Evolutionary conservation across 2,797 vertebrate species (phyloP).

Genomic region (Pteronotus mesoamericanus): DNA sequence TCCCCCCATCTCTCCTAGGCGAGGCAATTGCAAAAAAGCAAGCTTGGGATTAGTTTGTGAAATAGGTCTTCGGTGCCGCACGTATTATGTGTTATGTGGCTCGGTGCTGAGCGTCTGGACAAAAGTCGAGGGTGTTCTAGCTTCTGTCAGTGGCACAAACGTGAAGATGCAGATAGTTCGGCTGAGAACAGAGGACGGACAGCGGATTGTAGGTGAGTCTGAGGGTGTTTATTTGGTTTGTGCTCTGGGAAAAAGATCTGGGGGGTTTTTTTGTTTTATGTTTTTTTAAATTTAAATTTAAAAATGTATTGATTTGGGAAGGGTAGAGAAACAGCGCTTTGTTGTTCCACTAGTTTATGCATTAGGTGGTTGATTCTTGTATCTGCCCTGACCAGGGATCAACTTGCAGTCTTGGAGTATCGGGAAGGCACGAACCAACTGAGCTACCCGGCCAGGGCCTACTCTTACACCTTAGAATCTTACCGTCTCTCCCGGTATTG

Average conservation of each 20-base stretch:
- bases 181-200: slow-evolving; percentile 94
- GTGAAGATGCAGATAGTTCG: slow-evolving; percentile 99
- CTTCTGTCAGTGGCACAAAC: slow-evolving; percentile 95
- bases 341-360: background rate
- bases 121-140: slow-evolving; percentile 95
- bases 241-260: background rate
- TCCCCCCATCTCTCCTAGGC: slow-evolving; percentile 81
- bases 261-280: too few species aligned
- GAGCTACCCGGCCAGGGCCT: too few species aligned
- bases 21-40: slow-evolving; percentile 97
- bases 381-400: too few species aligned
- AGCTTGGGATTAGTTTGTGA: slow-evolving; percentile 95
- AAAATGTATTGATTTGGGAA: background rate
- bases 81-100: slow-evolving; percentile 95
- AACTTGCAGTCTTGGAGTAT: background rate
- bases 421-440: too few species aligned
- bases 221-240: background rate
- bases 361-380: background rate
- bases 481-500: background rate
- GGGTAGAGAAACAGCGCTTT: background rate
- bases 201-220: slow-evolving; percentile 95
- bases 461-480: background rate
- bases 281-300: too few species aligned
- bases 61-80: slow-evolving; percentile 94
- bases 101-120: slow-evolving; percentile 99